Evolutionary conservation across 64 coral and sea anemone species (phyloP).

Genomic region (Pachyseris speciosa): DNA sequence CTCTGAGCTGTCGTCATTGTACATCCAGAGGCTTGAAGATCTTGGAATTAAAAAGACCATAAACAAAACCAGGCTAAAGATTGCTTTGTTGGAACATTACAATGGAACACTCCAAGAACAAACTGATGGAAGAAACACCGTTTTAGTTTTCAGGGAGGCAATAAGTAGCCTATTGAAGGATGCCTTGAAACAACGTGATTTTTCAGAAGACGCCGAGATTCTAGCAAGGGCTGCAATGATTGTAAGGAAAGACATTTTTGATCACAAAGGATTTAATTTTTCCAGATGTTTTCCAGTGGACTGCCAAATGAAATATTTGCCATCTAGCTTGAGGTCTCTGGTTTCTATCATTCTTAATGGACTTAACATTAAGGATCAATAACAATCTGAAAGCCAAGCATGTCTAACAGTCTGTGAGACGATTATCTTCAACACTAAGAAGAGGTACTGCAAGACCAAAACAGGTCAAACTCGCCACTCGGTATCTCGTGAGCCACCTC

Average conservation of each 20-base stretch:
- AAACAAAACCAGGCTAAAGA: too few species aligned
- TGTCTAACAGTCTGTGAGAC: slow-evolving; percentile 72
- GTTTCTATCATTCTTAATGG: slow-evolving; percentile 65
- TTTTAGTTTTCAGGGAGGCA: too few species aligned
- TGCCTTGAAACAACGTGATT: too few species aligned
- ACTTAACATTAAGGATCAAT: slow-evolving; percentile 18
- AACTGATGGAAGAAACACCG: too few species aligned
- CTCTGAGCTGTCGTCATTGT: too few species aligned
- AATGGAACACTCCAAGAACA: too few species aligned
- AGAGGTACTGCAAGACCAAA: slow-evolving; percentile 25
- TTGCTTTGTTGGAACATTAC: too few species aligned
- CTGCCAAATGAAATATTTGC: slow-evolving; percentile 42
- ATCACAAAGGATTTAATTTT: slow-evolving; percentile 57
- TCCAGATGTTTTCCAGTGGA: slow-evolving; percentile 46
- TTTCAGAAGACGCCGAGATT: too few species aligned
- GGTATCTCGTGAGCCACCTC: slow-evolving; percentile 14
- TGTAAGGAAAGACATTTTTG: slow-evolving; percentile 65
- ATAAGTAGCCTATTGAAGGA: too few species aligned
- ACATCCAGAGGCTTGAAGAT: too few species aligned
- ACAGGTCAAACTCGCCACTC: slow-evolving; percentile 45
- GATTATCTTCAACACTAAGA: slow-evolving; percentile 68
- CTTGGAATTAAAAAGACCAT: too few species aligned
- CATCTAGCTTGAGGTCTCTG: slow-evolving; percentile 57
- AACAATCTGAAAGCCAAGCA: slow-evolving; percentile 11
- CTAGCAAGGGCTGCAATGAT: slow-evolving; percentile 72